Conservation (phyloP, 2,113 vertebrate genomes). For the Dryoscopus gambensis region DNA sequence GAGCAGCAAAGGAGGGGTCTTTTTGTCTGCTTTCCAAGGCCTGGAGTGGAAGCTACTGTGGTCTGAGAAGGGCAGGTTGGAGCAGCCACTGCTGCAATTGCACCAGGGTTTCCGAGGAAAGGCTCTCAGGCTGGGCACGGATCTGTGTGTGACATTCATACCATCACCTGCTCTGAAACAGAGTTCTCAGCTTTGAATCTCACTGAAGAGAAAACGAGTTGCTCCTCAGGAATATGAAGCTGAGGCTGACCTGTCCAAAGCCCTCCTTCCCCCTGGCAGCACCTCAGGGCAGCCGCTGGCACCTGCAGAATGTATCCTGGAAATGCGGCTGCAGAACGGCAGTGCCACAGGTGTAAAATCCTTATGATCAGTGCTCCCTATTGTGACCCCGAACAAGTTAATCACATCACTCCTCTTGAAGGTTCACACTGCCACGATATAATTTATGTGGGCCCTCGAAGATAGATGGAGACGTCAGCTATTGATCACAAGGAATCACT, state of each 20-base stretch:
- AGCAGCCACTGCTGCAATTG: not conserved
- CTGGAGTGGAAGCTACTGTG: not conserved
- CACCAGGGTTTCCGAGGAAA: not conserved
- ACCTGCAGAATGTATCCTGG: not conserved
- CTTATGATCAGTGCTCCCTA: accelerated
- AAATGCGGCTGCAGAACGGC: accelerated
- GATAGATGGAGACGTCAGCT: not conserved
- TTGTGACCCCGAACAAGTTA: not conserved
- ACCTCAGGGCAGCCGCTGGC: accelerated
- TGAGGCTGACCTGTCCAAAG: not conserved
- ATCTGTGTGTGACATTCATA: accelerated
- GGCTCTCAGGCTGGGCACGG: not conserved
- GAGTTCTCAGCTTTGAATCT: not conserved
- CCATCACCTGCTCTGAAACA: not conserved
- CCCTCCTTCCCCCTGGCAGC: not conserved
- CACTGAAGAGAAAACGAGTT: not conserved
- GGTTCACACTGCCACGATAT: not conserved
- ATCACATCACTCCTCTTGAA: not conserved
- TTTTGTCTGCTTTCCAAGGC: not conserved
- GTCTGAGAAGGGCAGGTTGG: not conserved
- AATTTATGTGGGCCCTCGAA: not conserved
- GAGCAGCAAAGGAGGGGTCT: not conserved
- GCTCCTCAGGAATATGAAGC: not conserved
- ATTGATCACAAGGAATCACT: not conserved
- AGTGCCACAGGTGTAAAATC: not conserved